Evolutionary conservation across 2,113 vertebrate species (phyloP).

Genomic region (Cyprinodon brontotheroides): DNA sequence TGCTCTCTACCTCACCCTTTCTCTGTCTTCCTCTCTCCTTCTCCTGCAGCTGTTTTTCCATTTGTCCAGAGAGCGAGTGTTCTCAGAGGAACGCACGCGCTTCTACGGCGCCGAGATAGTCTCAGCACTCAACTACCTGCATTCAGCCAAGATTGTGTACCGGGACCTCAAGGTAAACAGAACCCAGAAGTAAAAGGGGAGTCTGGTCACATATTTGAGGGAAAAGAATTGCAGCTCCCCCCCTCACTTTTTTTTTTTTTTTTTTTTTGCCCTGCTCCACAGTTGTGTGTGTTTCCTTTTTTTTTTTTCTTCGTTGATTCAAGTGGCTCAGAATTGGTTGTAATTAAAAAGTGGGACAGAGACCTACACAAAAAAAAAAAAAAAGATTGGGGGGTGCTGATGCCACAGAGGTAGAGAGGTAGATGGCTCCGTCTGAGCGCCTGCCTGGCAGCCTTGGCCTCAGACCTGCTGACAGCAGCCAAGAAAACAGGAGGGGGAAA

Average conservation of each 20-base stretch:
- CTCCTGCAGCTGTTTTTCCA: constrained; percentile 99
- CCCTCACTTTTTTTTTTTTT: neutral
- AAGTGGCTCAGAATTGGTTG: constrained; percentile 49
- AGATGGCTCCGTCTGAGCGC: constrained; percentile 62
- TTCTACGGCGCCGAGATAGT: constrained; percentile 99
- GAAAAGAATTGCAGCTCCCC: constrained; percentile 26
- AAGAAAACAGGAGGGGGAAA: constrained; percentile 58
- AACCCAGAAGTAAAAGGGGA: constrained; percentile 8
- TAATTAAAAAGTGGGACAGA: constrained; percentile 62
- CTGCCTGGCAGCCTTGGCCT: constrained; percentile 75
- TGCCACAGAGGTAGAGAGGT: constrained; percentile 72
- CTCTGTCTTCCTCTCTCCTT: constrained; percentile 27
- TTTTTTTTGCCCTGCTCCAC: neutral
- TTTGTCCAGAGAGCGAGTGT: constrained; percentile 99
- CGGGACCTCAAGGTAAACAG: constrained; percentile 98
- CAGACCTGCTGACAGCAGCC: constrained; percentile 60
- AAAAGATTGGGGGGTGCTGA: constrained; percentile 39
- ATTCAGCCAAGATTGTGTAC: constrained; percentile 98
- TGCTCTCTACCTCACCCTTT: constrained; percentile 22
- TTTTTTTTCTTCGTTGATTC: constrained; percentile 31
- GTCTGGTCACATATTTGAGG: constrained; percentile 40
- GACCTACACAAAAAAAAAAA: constrained; percentile 48
- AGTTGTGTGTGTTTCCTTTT: neutral
- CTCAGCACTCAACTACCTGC: constrained; percentile 97
- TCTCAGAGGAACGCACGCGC: constrained; percentile 98